Base-by-base conservation (phyloP, 1,140 invertebrate genomes). In the Bemisia tabaci region DNA sequence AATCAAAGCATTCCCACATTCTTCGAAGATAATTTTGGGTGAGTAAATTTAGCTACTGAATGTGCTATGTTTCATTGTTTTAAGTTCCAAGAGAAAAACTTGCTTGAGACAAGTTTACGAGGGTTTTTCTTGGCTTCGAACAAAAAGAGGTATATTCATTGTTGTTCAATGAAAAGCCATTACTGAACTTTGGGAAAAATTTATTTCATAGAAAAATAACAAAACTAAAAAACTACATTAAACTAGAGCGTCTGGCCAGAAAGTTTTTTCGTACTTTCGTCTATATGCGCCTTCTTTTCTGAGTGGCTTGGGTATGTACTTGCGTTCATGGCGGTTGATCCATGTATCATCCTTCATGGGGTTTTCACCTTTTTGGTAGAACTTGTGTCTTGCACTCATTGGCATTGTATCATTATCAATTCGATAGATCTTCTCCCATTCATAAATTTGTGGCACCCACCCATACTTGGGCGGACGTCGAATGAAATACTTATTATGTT, bases 121-220 rank as follows among this genome's bases (percentile, higher is more conserved):
- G n/a, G n/a, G n/a, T n/a, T n/a, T n/a, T n/a, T n/a, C n/a, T n/a
- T n/a, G n/a, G n/a, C n/a, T n/a, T n/a, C n/a, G n/a, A n/a, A n/a
- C n/a, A n/a, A n/a, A n/a, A n/a, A n/a, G n/a, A n/a, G n/a, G n/a
- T n/a, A n/a, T n/a, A n/a, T n/a, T n/a, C n/a, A n/a, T n/a, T n/a
- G n/a, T n/a, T n/a, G n/a, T n/a, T n/a, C n/a, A n/a, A n/a, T n/a
- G n/a, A n/a, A n/a, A n/a, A n/a, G n/a, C n/a, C n/a, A n/a, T n/a
- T n/a, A n/a, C n/a, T n/a, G n/a, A n/a, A n/a, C n/a, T n/a, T n/a
- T n/a, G n/a, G n/a, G 74, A 48, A 48, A 48, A 48, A 48, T 48
- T 48, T 48, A 48, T 48, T 48, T 63, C 79, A 77, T 68, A 67
- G 58, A 60, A 68, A 39, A 64, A 22, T 9, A n/a, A 68, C 22